Evolutionary conservation across 2,113 vertebrate genomes (phyloP), one percentile per base, ranked within the genome.

Genomic region (Oceanodroma tethys): DNA sequence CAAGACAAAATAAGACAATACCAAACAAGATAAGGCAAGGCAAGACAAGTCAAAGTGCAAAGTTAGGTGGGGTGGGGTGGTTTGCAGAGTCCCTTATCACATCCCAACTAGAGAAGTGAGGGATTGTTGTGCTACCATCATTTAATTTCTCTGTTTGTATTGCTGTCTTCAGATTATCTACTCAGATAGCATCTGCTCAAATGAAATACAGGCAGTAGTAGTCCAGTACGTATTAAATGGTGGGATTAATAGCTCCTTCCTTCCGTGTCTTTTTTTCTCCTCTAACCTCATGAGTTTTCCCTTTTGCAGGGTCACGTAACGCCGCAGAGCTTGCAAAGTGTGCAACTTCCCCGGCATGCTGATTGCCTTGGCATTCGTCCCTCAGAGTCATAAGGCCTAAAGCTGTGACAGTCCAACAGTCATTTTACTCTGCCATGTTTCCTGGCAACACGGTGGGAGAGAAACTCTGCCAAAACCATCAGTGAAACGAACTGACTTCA

Each of bases 371-470:
- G 94, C 93, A 56, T 75, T 94, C 25, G 1, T 93, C 89, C 93
- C 91, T 96, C 65, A 71, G 56, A 89, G 78, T 94, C 96, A 97
- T 95, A 95, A 97, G 92, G 94, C 76, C 83, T 94, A 95, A 96
- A 97, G 91, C 91, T 97, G 96, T 95, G 93, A 92, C 91, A 93
- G 56, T 86, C 91, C 91, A 92, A 92, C 53, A 94, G 48, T 79
- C 91, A 68, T 80, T 92, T 89, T 75, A 68, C 45, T 81, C 74
- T 96, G 93, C 91, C 95, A 87, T 96, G 83, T 94, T 96, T 97
- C 88, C 81, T 95, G 95, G 91, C 93, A 95, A 93, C 52, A 84
- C 6, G 5, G n/a, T 79, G 93, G 43, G 60, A 89, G 68, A 79
- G 68, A 68, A 91, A 47, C 40, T 74, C 83, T 93, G 96, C 95